These are phyloP conservation scores for Psilopsiagon aurifrons DNA, from an alignment of 2,113 vertebrate genomes.

Conservation along the genomic window DNA sequence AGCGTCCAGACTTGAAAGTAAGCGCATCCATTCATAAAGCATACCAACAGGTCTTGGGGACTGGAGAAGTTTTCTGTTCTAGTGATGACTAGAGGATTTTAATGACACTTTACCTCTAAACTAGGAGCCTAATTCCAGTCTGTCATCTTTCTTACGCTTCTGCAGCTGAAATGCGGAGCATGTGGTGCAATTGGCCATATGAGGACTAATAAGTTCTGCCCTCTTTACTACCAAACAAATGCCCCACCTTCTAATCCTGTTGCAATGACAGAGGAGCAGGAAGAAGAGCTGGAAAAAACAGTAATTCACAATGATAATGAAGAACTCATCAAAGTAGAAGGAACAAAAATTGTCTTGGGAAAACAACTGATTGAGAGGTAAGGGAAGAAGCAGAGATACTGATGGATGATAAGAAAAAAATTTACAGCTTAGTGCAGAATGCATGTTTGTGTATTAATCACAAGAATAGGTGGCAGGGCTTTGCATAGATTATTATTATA, in stretches of 20 bases:
- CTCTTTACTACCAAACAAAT: slow-evolving; percentile 98
- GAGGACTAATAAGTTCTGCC: slow-evolving; percentile 99
- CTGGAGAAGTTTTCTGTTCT: neutral
- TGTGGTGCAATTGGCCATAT: slow-evolving; percentile 98
- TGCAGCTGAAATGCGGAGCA: slow-evolving; percentile 94
- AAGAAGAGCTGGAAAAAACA: slow-evolving; percentile 97
- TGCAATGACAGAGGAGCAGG: slow-evolving; percentile 99
- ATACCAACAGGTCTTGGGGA: neutral
- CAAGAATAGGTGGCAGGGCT: neutral
- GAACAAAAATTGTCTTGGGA: slow-evolving; percentile 97
- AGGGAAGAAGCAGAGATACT: neutral
- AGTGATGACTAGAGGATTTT: neutral
- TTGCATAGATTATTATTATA: neutral
- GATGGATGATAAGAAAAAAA: neutral
- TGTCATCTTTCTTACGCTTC: neutral
- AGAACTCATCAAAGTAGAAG: slow-evolving; percentile 98
- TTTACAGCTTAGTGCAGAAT: neutral
- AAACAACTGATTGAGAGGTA: slow-evolving; percentile 99
- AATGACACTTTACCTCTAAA: neutral
- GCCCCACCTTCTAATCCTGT: slow-evolving; percentile 97
- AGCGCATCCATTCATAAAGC: neutral
- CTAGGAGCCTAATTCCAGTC: neutral
- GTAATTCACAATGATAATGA: slow-evolving; percentile 98
- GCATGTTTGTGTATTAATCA: neutral
- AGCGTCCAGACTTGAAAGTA: slow-evolving; percentile 97